These are phyloP conservation scores for Trachymyrmex septentrionalis DNA, from an alignment of 1,140 invertebrate species.

Conservation along the genomic window DNA sequence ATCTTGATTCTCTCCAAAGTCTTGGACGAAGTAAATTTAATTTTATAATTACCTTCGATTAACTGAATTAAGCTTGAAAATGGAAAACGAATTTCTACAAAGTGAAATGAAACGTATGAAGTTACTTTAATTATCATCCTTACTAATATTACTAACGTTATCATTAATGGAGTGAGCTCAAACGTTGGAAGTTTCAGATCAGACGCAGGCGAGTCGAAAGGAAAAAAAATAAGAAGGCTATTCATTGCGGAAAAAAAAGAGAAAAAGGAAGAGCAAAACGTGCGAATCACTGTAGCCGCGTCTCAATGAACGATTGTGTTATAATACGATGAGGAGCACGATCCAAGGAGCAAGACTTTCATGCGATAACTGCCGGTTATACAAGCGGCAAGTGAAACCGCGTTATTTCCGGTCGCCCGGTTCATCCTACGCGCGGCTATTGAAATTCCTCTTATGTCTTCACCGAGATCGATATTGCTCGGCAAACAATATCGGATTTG, in stretches of 20 bases:
- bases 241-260: background rate
- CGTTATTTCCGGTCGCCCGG: constrained; percentile 60
- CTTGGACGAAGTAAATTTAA: background rate
- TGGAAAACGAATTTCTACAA: background rate
- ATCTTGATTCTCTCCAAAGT: background rate
- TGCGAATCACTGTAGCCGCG: constrained; percentile 28
- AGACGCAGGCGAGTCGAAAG: background rate
- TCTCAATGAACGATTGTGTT: constrained; percentile 58
- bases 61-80: background rate
- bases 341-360: constrained; percentile 40
- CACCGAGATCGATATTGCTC: constrained; percentile 37
- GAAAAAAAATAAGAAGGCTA: background rate
- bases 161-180: background rate
- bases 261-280: constrained; percentile 4
- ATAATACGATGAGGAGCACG: constrained; percentile 50
- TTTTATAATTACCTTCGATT: background rate
- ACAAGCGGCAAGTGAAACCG: constrained; percentile 63
- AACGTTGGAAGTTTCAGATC: background rate
- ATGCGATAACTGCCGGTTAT: constrained; percentile 56
- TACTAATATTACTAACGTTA: background rate
- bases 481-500: constrained; percentile 36
- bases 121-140: background rate
- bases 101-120: background rate
- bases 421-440: constrained; percentile 55
- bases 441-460: constrained; percentile 42